phyloP scores from a whole-genome alignment of 2,113 vertebrate genomes.

The Gymnocephalus cernua region DNA sequence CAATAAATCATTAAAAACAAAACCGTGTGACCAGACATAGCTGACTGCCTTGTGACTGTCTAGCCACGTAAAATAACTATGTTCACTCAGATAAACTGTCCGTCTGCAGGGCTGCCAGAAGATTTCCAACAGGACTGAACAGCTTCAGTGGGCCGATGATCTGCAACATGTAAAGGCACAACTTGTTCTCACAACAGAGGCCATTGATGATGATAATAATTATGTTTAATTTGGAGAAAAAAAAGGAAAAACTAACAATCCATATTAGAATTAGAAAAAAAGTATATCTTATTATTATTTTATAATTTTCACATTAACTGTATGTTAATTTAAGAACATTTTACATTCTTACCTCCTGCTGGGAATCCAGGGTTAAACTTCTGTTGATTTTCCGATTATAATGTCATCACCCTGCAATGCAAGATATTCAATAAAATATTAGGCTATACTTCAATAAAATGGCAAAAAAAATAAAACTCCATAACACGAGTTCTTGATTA shows the following conservation, averaged over 20 bases:
- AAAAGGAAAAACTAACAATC: not conserved
- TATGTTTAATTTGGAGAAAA: no score
- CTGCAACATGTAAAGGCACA: constrained; percentile 49
- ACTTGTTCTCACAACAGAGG: not conserved
- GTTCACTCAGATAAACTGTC: not conserved
- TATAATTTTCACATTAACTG: not conserved
- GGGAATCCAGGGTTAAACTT: constrained; percentile 65
- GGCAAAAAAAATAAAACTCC: not conserved
- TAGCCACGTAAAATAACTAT: not conserved
- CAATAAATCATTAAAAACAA: not conserved
- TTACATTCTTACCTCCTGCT: constrained; percentile 34
- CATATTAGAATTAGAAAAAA: not conserved
- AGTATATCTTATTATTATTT: no score
- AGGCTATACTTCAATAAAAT: not conserved
- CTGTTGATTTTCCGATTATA: constrained; percentile 76
- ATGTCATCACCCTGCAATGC: constrained; percentile 62
- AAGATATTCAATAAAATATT: constrained; percentile 9
- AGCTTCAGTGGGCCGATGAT: not conserved
- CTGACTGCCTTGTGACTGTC: not conserved
- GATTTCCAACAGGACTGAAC: not conserved
- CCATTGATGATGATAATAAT: not conserved
- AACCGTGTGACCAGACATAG: not conserved
- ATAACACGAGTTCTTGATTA: not conserved
- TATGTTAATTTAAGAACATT: not conserved
- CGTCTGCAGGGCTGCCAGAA: not conserved